These are phyloP conservation scores for Caenorhabditis sp. DNA, from an alignment of 2,888 invertebrate species.

Conservation along the genomic window DNA sequence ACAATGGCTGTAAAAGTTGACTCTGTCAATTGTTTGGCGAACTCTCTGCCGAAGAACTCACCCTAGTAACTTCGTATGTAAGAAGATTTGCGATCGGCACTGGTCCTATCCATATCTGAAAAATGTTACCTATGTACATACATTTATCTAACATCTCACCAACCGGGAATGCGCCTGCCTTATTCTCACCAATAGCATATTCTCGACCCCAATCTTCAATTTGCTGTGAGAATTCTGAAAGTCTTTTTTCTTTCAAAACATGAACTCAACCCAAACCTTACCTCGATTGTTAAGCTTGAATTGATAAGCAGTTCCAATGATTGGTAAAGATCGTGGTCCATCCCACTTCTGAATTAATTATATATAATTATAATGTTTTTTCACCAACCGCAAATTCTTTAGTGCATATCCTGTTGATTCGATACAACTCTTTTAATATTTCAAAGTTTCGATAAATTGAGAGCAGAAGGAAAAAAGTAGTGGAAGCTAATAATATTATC, in stretches of 20 bases:
- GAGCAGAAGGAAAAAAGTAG: not conserved
- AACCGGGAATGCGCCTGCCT: conserved; percentile 13
- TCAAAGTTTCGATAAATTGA: not conserved
- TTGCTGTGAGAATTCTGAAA: conserved; percentile 40
- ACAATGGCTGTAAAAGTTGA: conserved; percentile 16
- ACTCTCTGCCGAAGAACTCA: no score
- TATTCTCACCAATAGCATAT: conserved; percentile 19
- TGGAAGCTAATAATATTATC: no score
- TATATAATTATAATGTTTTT: not conserved
- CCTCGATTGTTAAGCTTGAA: conserved; percentile 28
- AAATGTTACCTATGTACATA: not conserved
- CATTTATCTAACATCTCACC: not conserved
- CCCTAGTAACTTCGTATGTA: conserved; percentile 23
- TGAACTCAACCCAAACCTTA: not conserved
- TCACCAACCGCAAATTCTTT: conserved; percentile 14
- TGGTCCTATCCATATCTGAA: conserved; percentile 35
- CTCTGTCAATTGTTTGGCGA: no score
- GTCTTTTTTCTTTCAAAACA: not conserved
- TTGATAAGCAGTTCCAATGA: conserved; percentile 26
- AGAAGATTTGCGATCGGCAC: conserved; percentile 26
- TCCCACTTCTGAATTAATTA: conserved; percentile 9
- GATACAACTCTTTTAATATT: conserved; percentile 12
- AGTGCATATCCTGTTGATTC: conserved; percentile 14
- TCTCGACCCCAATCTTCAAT: conserved; percentile 34
- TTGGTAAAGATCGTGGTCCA: conserved; percentile 13